Percentiles rank a stretch among this genome's conserved stretches.
phyloP scores from a whole-genome alignment of 1,140 invertebrate species.

The Leguminivora glycinivorella region DNA sequence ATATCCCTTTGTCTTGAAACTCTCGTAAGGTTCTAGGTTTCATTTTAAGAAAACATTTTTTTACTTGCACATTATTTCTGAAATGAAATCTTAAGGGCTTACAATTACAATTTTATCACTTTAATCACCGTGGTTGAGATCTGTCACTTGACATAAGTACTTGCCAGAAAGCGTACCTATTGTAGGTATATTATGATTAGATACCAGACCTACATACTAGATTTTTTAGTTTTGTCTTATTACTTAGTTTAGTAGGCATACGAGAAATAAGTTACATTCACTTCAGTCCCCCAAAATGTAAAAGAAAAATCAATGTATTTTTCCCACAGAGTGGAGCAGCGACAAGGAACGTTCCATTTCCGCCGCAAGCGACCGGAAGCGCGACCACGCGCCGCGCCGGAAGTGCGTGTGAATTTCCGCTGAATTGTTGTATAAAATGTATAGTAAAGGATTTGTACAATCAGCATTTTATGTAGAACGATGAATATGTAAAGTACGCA shows the following conservation, averaged over 20 bases:
- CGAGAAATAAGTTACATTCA: neutral
- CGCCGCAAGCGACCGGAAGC: conserved; percentile 47
- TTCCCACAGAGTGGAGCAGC: conserved; percentile 51
- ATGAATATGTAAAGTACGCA: neutral
- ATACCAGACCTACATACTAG: no score
- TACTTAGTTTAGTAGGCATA: neutral
- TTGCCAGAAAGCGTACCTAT: no score
- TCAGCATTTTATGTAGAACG: neutral
- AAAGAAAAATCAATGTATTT: conserved; percentile 51
- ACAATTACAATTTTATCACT: no score
- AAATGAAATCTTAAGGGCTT: no score
- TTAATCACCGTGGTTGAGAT: no score
- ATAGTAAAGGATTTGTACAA: neutral
- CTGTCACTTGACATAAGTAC: no score
- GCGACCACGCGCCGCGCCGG: conserved; percentile 56
- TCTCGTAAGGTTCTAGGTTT: no score
- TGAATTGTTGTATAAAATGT: conserved; percentile 38
- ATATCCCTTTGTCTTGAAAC: no score
- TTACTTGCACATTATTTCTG: no score
- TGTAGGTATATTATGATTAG: no score
- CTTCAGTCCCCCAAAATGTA: neutral
- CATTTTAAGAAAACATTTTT: no score
- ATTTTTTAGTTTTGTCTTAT: no score
- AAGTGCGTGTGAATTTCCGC: conserved; percentile 53
- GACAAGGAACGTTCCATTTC: conserved; percentile 37